Percentiles rank a stretch among this genome's conserved stretches.
Evolutionary conservation across 2,888 invertebrate species (phyloP).

Genomic region (Thera britannica): DNA sequence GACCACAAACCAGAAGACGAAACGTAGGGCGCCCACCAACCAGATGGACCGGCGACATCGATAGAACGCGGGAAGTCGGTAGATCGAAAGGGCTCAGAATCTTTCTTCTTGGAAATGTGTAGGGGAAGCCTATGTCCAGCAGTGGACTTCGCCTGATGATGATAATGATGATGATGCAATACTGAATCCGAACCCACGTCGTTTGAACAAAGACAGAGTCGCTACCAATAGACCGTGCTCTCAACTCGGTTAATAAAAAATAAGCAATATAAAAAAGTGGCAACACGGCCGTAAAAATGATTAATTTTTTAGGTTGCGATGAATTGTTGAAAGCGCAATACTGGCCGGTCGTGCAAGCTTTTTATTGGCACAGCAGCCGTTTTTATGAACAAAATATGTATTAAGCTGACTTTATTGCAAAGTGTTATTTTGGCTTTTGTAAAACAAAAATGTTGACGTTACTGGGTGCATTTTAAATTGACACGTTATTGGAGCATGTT

Average conservation of each 20-base stretch:
- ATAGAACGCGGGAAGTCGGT: no score
- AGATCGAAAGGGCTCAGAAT: no score
- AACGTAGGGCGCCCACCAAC: no score
- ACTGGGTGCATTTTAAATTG: not conserved
- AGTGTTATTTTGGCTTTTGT: not conserved
- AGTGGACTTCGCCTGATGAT: no score
- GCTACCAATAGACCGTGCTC: not conserved
- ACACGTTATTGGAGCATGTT: not conserved
- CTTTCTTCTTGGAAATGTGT: no score
- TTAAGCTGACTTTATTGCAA: not conserved
- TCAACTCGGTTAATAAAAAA: slow-evolving; percentile 40
- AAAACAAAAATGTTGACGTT: not conserved
- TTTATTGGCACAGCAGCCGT: slow-evolving; percentile 29
- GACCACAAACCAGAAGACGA: no score
- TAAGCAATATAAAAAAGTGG: slow-evolving; percentile 35
- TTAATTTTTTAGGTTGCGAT: slow-evolving; percentile 43
- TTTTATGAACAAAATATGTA: slow-evolving; percentile 4
- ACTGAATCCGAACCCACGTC: not conserved
- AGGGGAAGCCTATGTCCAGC: no score
- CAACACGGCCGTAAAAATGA: slow-evolving; percentile 41
- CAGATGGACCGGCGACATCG: no score
- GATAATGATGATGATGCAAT: no score
- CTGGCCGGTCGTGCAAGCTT: slow-evolving; percentile 27
- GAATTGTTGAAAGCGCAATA: slow-evolving; percentile 45
- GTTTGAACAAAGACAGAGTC: not conserved